Conservation (phyloP, 2,888 invertebrate genomes). For the Drosophila tripunctata region DNA sequence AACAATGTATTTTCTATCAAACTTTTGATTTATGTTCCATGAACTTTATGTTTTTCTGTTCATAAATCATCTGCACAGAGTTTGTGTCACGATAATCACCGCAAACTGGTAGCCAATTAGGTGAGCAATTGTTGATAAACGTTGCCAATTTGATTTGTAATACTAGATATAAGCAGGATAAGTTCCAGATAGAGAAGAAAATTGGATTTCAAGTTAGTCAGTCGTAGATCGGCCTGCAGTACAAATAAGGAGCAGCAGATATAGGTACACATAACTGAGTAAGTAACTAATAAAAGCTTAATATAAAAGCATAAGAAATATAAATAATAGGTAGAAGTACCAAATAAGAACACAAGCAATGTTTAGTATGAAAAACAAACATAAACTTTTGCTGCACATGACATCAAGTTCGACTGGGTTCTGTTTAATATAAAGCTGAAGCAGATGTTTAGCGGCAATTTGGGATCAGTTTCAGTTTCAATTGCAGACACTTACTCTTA, state of each 20-base stretch:
- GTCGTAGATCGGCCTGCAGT: too few relatives aligned
- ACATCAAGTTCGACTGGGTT: too few relatives aligned
- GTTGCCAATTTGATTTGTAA: conserved; percentile 22
- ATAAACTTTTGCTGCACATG: too few relatives aligned
- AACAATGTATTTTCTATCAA: conserved; percentile 31
- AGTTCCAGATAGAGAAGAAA: neutral
- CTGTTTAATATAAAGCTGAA: neutral
- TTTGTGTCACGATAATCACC: conserved; percentile 28
- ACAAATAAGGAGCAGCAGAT: too few relatives aligned
- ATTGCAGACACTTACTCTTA: conserved; percentile 11
- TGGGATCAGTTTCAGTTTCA: neutral
- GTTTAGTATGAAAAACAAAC: too few relatives aligned
- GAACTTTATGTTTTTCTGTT: conserved; percentile 29
- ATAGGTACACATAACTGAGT: too few relatives aligned
- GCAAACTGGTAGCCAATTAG: conserved; percentile 62
- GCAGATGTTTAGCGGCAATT: conserved; percentile 22
- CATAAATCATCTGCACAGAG: conserved; percentile 57
- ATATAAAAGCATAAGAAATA: too few relatives aligned
- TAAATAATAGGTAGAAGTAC: too few relatives aligned
- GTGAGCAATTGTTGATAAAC: conserved; percentile 31
- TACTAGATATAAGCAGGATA: neutral
- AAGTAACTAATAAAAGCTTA: too few relatives aligned
- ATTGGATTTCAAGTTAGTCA: neutral
- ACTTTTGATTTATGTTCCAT: conserved; percentile 42
- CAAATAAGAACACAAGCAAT: too few relatives aligned